Conservation (phyloP, 2,888 invertebrate species). For the Noctua pronuba region DNA sequence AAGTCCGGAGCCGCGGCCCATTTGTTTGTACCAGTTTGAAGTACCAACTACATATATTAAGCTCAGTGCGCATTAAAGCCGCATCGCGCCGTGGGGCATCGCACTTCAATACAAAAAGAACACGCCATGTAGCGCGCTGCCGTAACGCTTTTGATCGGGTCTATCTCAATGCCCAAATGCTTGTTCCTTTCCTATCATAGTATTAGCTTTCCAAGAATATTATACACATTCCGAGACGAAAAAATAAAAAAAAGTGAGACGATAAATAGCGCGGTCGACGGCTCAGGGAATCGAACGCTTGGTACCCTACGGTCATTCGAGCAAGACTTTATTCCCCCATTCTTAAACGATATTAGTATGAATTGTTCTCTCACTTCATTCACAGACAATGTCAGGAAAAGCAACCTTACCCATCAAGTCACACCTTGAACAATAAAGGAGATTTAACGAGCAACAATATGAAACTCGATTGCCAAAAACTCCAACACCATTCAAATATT, state of each 20-base stretch:
- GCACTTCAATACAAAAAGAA: background rate
- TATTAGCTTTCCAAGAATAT: background rate
- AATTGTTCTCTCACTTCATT: background rate
- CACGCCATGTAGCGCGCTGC: no score
- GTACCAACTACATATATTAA: background rate
- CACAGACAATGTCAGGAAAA: no score
- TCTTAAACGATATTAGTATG: background rate
- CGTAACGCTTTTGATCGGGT: background rate
- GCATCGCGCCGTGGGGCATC: background rate
- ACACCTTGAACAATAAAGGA: background rate
- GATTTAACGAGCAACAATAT: background rate
- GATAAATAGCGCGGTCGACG: background rate
- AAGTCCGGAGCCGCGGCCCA: background rate
- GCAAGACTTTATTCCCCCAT: background rate
- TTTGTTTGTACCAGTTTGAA: background rate
- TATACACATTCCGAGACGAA: background rate
- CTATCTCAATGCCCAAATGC: background rate
- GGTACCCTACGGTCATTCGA: background rate
- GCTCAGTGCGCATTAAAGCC: background rate
- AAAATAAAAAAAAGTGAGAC: no score
- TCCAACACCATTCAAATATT: constrained; percentile 8
- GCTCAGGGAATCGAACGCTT: background rate
- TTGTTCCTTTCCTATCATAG: background rate
- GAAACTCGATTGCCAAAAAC: background rate
- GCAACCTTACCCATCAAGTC: background rate